phyloP scores from a whole-genome alignment of 2,113 vertebrate genomes.

The Sylvicapra grimmia region DNA sequence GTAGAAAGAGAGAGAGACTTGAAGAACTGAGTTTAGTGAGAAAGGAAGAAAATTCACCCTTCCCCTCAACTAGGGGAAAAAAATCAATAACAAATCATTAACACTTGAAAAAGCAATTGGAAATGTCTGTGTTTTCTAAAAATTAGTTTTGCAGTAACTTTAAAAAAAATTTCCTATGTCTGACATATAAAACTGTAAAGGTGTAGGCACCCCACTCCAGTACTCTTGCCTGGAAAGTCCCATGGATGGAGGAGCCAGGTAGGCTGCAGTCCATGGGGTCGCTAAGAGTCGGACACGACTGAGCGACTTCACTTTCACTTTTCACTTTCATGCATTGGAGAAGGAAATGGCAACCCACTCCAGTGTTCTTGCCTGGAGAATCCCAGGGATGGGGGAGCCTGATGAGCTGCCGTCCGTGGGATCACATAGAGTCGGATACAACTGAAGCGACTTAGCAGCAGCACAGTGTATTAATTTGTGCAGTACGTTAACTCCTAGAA shows the following conservation, averaged over 20 bases:
- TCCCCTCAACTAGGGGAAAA: not conserved
- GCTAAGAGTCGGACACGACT: no score
- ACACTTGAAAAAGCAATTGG: not conserved
- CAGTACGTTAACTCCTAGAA: not conserved
- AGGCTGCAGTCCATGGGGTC: no score
- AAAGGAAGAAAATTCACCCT: not conserved
- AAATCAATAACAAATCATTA: not conserved
- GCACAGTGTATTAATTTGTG: not conserved
- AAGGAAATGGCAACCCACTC: no score
- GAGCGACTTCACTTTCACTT: no score
- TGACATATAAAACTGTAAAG: not conserved
- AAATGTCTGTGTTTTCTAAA: not conserved
- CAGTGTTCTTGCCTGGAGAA: no score
- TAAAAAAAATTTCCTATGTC: not conserved
- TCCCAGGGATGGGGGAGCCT: no score
- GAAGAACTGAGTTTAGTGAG: not conserved
- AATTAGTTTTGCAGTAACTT: not conserved
- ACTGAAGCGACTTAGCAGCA: no score
- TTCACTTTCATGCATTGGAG: no score
- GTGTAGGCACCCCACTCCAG: not conserved
- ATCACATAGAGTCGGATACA: fast-evolving
- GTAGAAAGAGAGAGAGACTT: not conserved
- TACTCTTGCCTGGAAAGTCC: no score
- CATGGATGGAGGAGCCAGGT: no score
- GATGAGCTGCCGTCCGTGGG: no score